Percentiles rank a stretch among this genome's conserved stretches.
phyloP scores from a whole-genome alignment of 2,888 invertebrate species.

The Acleris literana region DNA sequence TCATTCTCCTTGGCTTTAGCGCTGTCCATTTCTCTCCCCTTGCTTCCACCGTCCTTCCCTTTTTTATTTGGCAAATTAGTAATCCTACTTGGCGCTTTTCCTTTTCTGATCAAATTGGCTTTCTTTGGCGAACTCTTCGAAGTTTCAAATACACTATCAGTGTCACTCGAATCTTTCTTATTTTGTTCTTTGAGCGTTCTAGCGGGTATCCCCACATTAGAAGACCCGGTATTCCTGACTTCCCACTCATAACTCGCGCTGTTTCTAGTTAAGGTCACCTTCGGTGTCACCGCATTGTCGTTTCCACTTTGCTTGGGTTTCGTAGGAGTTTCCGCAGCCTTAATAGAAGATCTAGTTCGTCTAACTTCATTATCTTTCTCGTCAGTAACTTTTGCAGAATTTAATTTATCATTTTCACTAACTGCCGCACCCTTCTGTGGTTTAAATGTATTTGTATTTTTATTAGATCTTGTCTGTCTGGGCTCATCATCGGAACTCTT shows the following conservation, averaged over 20 bases:
- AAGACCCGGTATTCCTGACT: not conserved
- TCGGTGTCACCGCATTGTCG: no score
- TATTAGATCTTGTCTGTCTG: not conserved
- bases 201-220: not conserved
- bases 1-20: conserved; percentile 1
- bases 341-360: conserved; percentile 13
- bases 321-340: not conserved
- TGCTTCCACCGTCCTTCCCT: not conserved
- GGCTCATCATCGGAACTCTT: no score
- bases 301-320: not conserved
- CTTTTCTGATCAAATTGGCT: not conserved
- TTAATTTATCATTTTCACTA: not conserved
- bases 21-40: no score
- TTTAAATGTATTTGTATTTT: not conserved
- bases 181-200: not conserved
- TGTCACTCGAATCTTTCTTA: not conserved
- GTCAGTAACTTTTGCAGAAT: no score
- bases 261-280: not conserved
- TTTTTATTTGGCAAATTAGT: not conserved
- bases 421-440: not conserved
- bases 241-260: not conserved
- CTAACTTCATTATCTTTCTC: not conserved
- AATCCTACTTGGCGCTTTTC: not conserved
- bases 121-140: conserved; percentile 3
- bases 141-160: conserved; percentile 9